phyloP scores from a whole-genome alignment of 2,113 vertebrate genomes.

The Redunca redunca region DNA sequence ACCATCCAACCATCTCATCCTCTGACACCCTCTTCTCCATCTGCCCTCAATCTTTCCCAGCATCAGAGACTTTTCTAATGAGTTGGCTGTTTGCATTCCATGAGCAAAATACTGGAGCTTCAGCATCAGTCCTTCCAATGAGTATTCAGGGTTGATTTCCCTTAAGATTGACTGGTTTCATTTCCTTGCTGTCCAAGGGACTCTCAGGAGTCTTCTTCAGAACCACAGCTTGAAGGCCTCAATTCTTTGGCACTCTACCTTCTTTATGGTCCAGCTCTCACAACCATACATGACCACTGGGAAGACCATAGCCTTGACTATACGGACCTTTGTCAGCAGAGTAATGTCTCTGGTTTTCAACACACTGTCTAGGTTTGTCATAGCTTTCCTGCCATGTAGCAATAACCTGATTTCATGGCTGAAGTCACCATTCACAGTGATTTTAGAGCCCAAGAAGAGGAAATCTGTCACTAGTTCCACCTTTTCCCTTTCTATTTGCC shows the following conservation, averaged over 20 bases:
- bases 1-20: neutral
- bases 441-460: neutral
- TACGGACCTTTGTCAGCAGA: neutral
- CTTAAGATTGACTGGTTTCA: neutral
- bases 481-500: neutral
- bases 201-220: neutral
- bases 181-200: neutral
- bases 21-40: neutral
- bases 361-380: neutral
- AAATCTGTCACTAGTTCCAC: neutral
- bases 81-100: neutral
- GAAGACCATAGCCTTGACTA: neutral
- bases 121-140: neutral
- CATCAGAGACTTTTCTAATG: neutral
- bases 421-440: neutral
- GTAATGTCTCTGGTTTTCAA: neutral
- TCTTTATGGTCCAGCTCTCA: neutral
- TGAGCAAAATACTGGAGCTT: neutral
- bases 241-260: neutral
- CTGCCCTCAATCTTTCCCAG: neutral
- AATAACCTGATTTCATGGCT: neutral
- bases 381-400: neutral
- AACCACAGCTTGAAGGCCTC: neutral
- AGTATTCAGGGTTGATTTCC: neutral
- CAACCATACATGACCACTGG: neutral